Evolutionary conservation across 2,113 vertebrate genomes (phyloP), one percentile per base, ranked within the genome.

Genomic region (Cathartes aura): DNA sequence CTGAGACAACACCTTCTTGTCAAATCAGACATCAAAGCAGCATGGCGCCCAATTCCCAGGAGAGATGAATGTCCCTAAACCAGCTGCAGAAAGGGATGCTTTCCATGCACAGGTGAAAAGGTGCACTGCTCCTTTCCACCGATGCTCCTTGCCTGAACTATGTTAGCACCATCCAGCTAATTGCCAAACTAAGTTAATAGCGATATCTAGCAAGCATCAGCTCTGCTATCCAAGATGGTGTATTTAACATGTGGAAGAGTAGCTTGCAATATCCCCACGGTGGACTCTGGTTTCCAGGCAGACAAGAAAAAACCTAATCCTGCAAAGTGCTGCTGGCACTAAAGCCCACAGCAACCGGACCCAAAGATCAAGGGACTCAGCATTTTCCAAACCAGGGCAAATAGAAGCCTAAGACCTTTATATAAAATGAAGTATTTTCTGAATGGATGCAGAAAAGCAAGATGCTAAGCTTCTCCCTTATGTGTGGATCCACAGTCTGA

Each of bases 31-130:
- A 21, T 32, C 32, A 66, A 74, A 80, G 45, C 32, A 55, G 24
- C 43, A 34, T 0, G 1, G 67, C 64, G 26, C 11, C 36, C 1
- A 1, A 14, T n/a, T 64, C 27, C 59, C 40, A 56, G 45, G 7
- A 70, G 45, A 47, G 66, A 52, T 9, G 1, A 52, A 38, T 22
- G 17, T 29, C 23, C 34, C 36, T 48, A 38, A 85, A 52, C 12
- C 18, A 42, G 8, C 14, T 73, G 26, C 22, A 82, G 50, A 53
- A 87, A 72, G 19, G 9, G 8, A 26, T 43, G 36, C 4, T 43
- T 34, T 56, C 42, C 15, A 13, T 9, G 8, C 50, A 32, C 21
- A 6, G 9, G 5, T 17, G 62, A 55, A 56, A 75, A 81, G 11
- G 8, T 36, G 14, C 36, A 20, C 45, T 43, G 20, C 27, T 78